Conservation (phyloP, 92 coral and sea anemone genomes). For the Zoanthus solanderi region DNA sequence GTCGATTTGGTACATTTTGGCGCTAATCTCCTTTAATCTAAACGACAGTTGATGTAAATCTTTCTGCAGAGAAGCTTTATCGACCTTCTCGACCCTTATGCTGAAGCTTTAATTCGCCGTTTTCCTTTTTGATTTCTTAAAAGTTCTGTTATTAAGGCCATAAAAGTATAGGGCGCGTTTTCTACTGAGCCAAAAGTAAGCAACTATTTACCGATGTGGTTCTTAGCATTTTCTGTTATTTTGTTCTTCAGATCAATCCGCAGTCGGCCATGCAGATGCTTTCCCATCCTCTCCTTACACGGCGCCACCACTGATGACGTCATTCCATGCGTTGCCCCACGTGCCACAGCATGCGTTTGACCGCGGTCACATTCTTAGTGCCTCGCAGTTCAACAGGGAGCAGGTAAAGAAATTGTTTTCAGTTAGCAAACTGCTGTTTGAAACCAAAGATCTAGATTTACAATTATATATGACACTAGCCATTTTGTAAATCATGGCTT, state of each 20-base stretch:
- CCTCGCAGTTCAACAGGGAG: conserved; percentile 43
- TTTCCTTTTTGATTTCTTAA: no score
- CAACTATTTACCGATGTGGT: background rate
- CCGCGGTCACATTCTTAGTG: conserved; percentile 46
- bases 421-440: background rate
- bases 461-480: no score
- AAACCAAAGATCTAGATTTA: background rate
- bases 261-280: background rate
- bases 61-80: no score
- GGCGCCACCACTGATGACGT: background rate
- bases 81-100: no score
- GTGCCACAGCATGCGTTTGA: conserved; percentile 40
- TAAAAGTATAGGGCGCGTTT: no score
- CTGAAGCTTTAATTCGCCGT: no score
- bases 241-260: background rate
- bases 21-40: no score
- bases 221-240: background rate
- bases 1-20: no score
- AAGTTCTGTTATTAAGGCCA: no score
- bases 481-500: no score
- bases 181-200: background rate
- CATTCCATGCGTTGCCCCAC: conserved; percentile 35
- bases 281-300: conserved; percentile 8
- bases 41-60: no score
- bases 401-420: background rate